Conservation (phyloP, 2,797 vertebrate species). For the Morelia viridis region DNA sequence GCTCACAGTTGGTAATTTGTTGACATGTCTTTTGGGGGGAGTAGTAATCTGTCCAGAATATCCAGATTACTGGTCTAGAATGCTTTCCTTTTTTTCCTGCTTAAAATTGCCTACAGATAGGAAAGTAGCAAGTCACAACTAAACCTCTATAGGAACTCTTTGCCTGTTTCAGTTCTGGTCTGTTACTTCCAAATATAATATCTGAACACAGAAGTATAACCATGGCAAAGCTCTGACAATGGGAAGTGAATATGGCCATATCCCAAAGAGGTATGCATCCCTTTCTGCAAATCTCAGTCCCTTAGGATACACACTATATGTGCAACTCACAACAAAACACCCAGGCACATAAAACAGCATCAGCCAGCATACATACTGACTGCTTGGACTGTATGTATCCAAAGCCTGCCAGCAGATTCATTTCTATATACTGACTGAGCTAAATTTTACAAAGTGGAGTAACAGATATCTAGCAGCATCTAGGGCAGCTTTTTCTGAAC, state of each 20-base stretch:
- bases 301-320: not conserved
- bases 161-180: not conserved
- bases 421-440: not conserved
- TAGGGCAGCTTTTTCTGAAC: not conserved
- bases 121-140: not conserved
- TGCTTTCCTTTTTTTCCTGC: not conserved
- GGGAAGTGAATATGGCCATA: not conserved
- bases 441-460: not conserved
- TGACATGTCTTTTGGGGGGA: not conserved
- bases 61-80: not conserved
- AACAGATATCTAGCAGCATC: not conserved
- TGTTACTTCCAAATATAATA: not conserved
- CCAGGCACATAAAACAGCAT: not conserved
- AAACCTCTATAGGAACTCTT: not conserved
- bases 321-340: not conserved
- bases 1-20: not conserved
- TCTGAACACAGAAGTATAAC: not conserved
- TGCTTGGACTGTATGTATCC: not conserved
- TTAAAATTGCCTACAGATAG: not conserved
- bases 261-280: not conserved
- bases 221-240: not conserved
- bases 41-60: not conserved
- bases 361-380: not conserved
- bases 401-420: not conserved
- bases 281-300: not conserved